Conservation (phyloP, 2,797 vertebrate species). For the Phoebastria nigripes region DNA sequence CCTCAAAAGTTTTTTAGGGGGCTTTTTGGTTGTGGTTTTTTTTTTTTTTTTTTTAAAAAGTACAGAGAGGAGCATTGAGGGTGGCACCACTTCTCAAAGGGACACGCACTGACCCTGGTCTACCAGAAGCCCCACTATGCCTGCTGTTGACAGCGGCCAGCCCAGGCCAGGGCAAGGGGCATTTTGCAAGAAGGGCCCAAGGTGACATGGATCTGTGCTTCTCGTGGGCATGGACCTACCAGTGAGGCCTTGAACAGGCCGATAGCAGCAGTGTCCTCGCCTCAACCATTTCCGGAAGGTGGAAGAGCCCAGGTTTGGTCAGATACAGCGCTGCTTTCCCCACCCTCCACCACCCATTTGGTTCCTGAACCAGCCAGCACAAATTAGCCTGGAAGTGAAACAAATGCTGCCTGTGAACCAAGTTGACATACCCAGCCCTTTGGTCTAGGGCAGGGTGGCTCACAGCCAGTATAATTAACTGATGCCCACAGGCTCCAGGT, state of each 20-base stretch:
- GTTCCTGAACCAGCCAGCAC: not conserved
- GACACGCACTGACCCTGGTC: fast-evolving
- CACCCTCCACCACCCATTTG: not conserved
- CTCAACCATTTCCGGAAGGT: not conserved
- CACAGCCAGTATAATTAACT: not conserved
- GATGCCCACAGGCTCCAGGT: not conserved
- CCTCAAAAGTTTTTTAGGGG: not conserved
- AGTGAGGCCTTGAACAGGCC: not conserved
- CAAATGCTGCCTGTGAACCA: not conserved
- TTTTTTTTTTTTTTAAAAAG: too few relatives aligned
- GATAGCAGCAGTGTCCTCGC: fast-evolving
- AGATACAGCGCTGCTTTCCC: not conserved
- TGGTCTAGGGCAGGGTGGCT: not conserved
- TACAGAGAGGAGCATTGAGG: not conserved
- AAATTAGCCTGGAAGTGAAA: not conserved
- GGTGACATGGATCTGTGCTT: not conserved
- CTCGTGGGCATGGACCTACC: fast-evolving
- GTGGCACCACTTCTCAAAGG: not conserved
- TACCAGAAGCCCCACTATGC: fast-evolving
- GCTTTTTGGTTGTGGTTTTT: too few relatives aligned
- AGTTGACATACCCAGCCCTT: not conserved
- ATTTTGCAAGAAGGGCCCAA: not conserved
- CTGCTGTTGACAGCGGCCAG: not conserved
- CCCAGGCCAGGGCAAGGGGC: fast-evolving
- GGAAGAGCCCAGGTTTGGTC: not conserved